These are phyloP conservation scores for Pyrgilauda ruficollis DNA, from an alignment of 2,113 vertebrate species.

Conservation along the genomic window DNA sequence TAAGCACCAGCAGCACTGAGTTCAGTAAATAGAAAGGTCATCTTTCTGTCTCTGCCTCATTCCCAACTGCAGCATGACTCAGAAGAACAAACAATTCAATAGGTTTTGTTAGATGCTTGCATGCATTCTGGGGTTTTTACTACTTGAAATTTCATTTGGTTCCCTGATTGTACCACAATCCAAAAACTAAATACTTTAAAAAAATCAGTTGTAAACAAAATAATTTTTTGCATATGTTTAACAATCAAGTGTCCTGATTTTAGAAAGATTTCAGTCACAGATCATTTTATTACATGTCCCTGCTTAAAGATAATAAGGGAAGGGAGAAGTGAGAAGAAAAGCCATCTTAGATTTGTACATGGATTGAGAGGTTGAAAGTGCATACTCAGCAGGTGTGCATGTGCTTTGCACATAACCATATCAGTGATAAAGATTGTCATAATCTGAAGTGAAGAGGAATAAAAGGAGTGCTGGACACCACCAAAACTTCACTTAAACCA, in stretches of 20 bases:
- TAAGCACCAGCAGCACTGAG: not conserved
- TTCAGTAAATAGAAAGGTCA: conserved; percentile 41
- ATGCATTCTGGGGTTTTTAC: not conserved
- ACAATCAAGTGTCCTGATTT: not conserved
- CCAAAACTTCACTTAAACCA: not conserved
- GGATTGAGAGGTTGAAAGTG: not conserved
- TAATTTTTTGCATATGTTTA: not conserved
- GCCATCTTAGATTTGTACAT: not conserved
- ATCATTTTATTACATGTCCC: not conserved
- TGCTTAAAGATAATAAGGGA: not conserved
- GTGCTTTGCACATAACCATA: not conserved
- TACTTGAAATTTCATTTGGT: not conserved
- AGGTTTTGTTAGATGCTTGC: conserved; percentile 14
- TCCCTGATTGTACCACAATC: not conserved
- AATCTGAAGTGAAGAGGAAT: not conserved
- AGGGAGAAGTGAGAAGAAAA: not conserved
- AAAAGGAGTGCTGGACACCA: not conserved
- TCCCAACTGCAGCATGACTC: conserved; percentile 56
- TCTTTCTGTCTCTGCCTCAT: conserved; percentile 6
- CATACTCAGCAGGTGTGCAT: not conserved
- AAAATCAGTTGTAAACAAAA: not conserved
- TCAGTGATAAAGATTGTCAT: not conserved
- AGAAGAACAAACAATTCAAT: conserved; percentile 48
- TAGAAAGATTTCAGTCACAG: not conserved
- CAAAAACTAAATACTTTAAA: not conserved